phyloP scores from a whole-genome alignment of 2,797 vertebrate genomes.

The Bovichtus variegatus region DNA sequence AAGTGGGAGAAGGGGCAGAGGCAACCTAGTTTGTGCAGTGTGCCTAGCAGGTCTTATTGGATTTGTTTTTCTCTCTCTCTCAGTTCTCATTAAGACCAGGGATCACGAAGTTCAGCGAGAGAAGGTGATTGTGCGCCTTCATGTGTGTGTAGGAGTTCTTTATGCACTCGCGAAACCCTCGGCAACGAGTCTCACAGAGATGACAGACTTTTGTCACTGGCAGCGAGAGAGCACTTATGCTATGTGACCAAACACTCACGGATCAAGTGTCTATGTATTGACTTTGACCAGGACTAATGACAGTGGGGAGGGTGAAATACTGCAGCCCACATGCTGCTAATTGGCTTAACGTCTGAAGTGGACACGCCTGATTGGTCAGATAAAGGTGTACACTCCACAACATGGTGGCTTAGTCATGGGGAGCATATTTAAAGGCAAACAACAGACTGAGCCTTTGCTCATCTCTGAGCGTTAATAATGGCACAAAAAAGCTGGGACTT shows the following conservation, averaged over 20 bases:
- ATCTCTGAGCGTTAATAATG: conserved; percentile 13
- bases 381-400: conserved; percentile 56
- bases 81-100: conserved; percentile 69
- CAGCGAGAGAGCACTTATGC: conserved; percentile 36
- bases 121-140: conserved; percentile 55
- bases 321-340: conserved; percentile 62
- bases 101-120: conserved; percentile 61
- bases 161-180: conserved; percentile 38
- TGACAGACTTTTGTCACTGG: conserved; percentile 41
- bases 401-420: conserved; percentile 57
- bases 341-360: conserved; percentile 72
- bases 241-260: conserved; percentile 55
- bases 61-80: conserved; percentile 57
- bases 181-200: conserved; percentile 40
- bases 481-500: not conserved
- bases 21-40: conserved; percentile 75
- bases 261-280: conserved; percentile 61
- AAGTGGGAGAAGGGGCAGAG: conserved; percentile 55
- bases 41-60: conserved; percentile 53
- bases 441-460: conserved; percentile 20
- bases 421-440: conserved; percentile 34
- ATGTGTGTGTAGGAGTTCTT: conserved; percentile 26
- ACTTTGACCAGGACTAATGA: conserved; percentile 69
- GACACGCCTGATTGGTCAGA: conserved; percentile 67
- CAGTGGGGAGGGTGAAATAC: conserved; percentile 50